Base-by-base conservation (phyloP, 2,888 invertebrate species). In the Eristalinus sepulchralis region DNA sequence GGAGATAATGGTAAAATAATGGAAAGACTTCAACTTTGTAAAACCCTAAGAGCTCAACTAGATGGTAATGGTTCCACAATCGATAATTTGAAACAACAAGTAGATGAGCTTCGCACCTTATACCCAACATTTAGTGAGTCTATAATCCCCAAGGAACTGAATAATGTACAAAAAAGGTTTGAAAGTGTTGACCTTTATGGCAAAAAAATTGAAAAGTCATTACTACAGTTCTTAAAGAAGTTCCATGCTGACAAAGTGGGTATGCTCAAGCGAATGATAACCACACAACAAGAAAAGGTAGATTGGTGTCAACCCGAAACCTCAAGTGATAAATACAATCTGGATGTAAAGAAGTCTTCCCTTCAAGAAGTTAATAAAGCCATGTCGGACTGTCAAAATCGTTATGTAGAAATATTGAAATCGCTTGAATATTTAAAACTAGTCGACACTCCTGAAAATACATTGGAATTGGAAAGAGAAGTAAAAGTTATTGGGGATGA, bases 261-360 rank as follows among this genome's bases (percentile, higher is more conserved):
- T 63, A 96, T 96, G 90, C 94, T 98, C 47, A 96, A 97, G 89
- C 95, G 97, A 89, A 95, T 97, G 90, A 94, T 98, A 10, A 94
- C 95, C 68, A 95, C 96, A 1, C 95, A 97, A 88, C 96, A 96
- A 87, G 98, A 98, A 90, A 98, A 98, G 92, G 95, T 97, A 0
- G 94, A 95, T 13, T 98, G 98, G 98, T 98, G 98, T 91, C 95
- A 96, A 90, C 97, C 97, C 0, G 98, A 98, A 90, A 95, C 96
- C 0, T 95, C 96, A 36, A 97, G 97, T 90, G 98, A 98, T 90
- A 96, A 96, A 91, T 98, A 98, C 91, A 98, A 97, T 91, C 94
- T 98, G 33, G 97, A 98, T 93, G 97, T 98, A 0, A 98, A 98
- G 93, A 94, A 96, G 89, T 95, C 96, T 0, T 96, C 97, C 0